Base-by-base conservation (phyloP, 2,888 invertebrate species). In the Caenorhabditis doughertyi region DNA sequence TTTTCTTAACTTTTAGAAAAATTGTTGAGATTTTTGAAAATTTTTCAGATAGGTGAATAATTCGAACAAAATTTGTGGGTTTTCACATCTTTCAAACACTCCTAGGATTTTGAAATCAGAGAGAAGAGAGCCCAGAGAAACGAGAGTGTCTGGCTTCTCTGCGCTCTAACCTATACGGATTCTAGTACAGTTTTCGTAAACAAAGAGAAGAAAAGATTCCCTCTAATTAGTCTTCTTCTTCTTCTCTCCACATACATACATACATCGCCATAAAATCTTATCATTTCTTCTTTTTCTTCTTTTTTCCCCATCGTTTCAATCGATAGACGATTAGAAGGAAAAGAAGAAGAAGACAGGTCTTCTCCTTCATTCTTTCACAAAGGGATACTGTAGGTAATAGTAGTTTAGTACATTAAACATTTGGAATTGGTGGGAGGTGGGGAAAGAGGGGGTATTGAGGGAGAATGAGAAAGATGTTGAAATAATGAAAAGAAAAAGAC, bases 201-300 rank as follows among this genome's bases (percentile, higher is more conserved):
- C 18, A 47, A 47, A 47, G 18, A 47, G 44, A 18, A n/a, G 44
- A 47, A 47, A 8, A 18, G 9, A 3, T 2, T 25, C 53, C 9
- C 8, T 29, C 53, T 51, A 53, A 27, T 53, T 29, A 18, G 56
- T 42, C 42, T 25, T 60, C 60, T 29, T 56, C 56, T 56, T 32
- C 32, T 32, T 32, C 32, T 18, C 16, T 21, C 11, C 23, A 8
- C 32, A 32, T 16, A 18, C 56, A 23, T 18, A 35, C 60, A 60
- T n/a, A n/a, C n/a, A n/a, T n/a, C n/a, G n/a, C n/a, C n/a, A n/a
- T 60, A 60, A 60, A 60, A 60, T 60, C 60, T 60, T 60, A 60
- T 60, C 60, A 60, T 42, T 60, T n/a, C 25, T 21, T 13, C 51
- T 51, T 21, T 11, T 23, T 51, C 49, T 49, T 23, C 27, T 3